Base-by-base conservation (phyloP, 2,888 invertebrate genomes). In the Euzophera pinguis region DNA sequence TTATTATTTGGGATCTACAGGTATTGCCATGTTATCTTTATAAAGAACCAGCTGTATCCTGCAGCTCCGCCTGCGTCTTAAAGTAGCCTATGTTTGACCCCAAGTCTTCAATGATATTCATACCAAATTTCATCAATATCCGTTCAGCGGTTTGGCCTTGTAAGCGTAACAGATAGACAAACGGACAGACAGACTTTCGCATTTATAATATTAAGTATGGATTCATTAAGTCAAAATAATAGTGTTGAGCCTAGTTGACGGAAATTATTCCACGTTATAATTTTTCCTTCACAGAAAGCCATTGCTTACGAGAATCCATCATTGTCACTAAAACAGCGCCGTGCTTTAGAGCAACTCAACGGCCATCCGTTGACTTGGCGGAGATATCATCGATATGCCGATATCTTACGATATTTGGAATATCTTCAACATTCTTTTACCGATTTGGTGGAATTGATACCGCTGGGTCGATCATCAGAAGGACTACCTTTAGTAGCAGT, bases 381-480 rank as follows among this genome's bases (percentile, higher is more conserved):
- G 50, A 90, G 93, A 43, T 95, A 94, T 68, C 94, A 95, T 67
- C 91, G 93, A 50, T 93, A 93, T 66, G 92, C 92, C 67, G 95
- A 95, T 58, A 94, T 95, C 34, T 73, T 93, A 34, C 91, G 91
- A 27, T 95, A 94, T 72, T 72, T 95, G 69, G 94, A 95, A 63
- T 92, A 93, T 59, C 73, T 95, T 57, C 93, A 93, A 41, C 84
- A 91, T 59, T 91, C 92, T 1, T 92, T 94, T 75, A 92, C 95
- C 0, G 91, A 93, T 42, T 70, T 94, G 3, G 92, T 94, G 0
- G 93, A 94, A 57, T 78, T 95, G 1, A 85, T 93, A 54, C 94
- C 94, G 1, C 92, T 96, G 38, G 96, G 96, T 0, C 91, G 92
- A 53, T 94, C 95, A 22, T 93, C 91, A 34, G 95, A 95, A 75